Percentiles rank a stretch among this genome's conserved stretches.
Conservation (phyloP, 2,113 vertebrate species). For the Mungos mungo region DNA sequence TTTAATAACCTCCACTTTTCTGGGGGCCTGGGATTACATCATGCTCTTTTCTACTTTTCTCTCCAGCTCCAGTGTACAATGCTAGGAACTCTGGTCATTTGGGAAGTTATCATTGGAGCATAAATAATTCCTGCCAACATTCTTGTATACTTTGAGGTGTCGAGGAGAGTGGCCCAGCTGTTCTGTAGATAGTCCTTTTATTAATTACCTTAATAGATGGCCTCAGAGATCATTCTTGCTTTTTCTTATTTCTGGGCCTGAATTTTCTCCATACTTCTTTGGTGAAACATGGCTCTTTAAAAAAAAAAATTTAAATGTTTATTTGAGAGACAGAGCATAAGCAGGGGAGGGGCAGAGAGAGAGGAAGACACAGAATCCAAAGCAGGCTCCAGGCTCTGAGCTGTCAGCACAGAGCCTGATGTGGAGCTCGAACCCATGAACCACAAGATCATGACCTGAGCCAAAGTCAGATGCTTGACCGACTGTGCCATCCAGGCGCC, state of each 20-base stretch:
- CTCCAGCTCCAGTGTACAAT: background rate
- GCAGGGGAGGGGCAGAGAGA: no score
- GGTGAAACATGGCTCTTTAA: background rate
- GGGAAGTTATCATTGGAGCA: background rate
- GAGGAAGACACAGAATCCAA: no score
- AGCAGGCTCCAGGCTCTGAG: no score
- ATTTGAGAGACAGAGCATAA: no score
- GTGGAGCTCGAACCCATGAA: no score
- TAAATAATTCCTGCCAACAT: background rate
- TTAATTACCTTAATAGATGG: background rate
- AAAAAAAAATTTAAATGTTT: no score
- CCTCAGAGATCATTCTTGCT: background rate
- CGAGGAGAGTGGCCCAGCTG: background rate
- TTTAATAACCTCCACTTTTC: background rate
- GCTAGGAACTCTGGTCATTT: background rate
- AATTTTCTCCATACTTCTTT: conserved; percentile 20
- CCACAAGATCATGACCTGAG: no score
- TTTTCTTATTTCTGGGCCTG: background rate
- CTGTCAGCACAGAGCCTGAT: no score
- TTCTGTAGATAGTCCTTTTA: background rate
- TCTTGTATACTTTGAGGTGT: background rate
- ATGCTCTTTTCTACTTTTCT: background rate
- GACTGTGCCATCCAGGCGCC: no score
- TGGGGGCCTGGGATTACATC: background rate
- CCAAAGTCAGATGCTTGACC: no score